Base-by-base conservation (phyloP, 1,140 invertebrate species). In the Ceratosolen solmsi region DNA sequence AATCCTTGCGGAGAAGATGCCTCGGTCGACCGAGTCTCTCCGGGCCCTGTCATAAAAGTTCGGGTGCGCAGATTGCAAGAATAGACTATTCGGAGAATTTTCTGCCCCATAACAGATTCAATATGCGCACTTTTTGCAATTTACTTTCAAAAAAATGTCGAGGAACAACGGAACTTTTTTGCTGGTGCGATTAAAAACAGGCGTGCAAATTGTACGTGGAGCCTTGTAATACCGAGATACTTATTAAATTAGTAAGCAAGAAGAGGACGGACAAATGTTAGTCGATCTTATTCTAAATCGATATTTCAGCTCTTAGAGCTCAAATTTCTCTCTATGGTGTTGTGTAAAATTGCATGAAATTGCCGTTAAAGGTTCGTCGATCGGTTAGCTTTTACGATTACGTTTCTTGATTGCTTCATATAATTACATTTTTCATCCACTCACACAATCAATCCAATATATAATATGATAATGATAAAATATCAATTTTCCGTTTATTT, bases 101-200 rank as follows among this genome's bases (percentile, higher is more conserved):
- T 68, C 63, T n/a, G 4, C 63, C 17, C 63, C 63, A 68, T 68
- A 38, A 38, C 63, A 38, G 36, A 68, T 68, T 38, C 63, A 68
- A 68, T 38, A 68, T 68, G 63, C 63, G 63, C 63, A 68, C 33
- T 68, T 68, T 68, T 68, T 68, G 13, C 5, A 36, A 68, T 68
- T 68, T 38, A 38, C 15, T 36, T 38, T 22, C 33, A 8, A 65
- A 22, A 30, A 4, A 33, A 65, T 9, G 20, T 38, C 63, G 9
- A 30, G 20, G 8, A 36, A 33, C 27, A 22, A 22, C 33, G 20
- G 63, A 36, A 65, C 63, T 38, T 68, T 38, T 68, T 38, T 20
- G 27, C 20, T 20, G 5, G 63, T 11, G 33, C 33, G 36, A 68
- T 68, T 68, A 68, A 68, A 68, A 38, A 9, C 63, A 38, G 33